Evolutionary conservation across 2,113 vertebrate genomes (phyloP).

Genomic region (Antigone vipio): DNA sequence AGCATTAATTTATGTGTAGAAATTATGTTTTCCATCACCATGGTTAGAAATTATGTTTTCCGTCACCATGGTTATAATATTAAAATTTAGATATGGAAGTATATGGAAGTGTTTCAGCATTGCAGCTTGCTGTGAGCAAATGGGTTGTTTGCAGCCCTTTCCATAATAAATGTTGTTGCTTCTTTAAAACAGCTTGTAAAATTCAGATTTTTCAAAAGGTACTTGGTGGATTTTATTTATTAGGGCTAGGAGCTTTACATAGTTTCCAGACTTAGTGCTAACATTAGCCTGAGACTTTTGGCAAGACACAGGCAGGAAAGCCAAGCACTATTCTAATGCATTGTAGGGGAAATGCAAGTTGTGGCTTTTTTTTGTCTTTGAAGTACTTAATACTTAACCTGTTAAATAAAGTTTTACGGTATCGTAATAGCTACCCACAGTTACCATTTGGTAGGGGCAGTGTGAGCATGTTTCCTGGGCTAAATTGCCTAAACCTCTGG

Average conservation of each 20-base stretch:
- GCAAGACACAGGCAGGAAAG: not conserved
- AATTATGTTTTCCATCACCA: not conserved
- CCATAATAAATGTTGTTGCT: not conserved
- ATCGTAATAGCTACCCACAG: not conserved
- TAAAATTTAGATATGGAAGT: not conserved
- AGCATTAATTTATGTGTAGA: not conserved
- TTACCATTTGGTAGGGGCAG: not conserved
- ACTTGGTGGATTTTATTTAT: not conserved
- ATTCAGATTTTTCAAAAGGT: rapidly evolving
- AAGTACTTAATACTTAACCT: not conserved
- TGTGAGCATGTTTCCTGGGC: not conserved
- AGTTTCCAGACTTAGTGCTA: not conserved
- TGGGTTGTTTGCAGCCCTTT: not conserved
- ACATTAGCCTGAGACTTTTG: not conserved
- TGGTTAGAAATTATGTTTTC: not conserved
- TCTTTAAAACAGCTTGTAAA: not conserved
- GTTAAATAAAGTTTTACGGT: not conserved
- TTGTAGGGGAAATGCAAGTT: not conserved
- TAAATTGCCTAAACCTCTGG: not conserved
- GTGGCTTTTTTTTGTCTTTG: not conserved
- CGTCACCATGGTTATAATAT: rapidly evolving
- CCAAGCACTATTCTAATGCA: not conserved
- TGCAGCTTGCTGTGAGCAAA: not conserved
- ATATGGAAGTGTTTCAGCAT: not conserved
- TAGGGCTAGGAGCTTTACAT: not conserved